phyloP scores from a whole-genome alignment of 2,797 vertebrate genomes.

The Muraenolepis orangiensis region DNA sequence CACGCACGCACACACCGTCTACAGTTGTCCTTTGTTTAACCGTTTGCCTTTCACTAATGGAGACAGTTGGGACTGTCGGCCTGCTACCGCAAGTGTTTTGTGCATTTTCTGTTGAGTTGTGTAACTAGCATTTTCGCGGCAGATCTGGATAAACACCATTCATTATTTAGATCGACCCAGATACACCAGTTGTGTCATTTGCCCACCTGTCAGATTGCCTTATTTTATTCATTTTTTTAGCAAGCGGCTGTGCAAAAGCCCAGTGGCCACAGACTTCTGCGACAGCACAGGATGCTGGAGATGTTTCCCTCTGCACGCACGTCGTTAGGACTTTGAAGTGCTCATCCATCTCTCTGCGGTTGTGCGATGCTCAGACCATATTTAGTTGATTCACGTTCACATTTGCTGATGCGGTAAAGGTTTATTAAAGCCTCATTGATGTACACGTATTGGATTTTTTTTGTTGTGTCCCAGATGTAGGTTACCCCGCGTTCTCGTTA shows the following conservation, averaged over 20 bases:
- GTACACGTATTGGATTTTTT: slow-evolving; percentile 19
- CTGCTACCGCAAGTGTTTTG: no score
- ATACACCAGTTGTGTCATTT: background rate
- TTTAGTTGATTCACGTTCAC: background rate
- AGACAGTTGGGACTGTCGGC: background rate
- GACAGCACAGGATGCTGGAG: no score
- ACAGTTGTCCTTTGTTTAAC: slow-evolving; percentile 31
- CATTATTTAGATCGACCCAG: slow-evolving; percentile 9
- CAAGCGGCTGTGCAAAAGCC: no score
- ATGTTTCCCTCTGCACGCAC: background rate
- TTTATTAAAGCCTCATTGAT: slow-evolving; percentile 21
- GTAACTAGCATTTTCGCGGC: slow-evolving; percentile 2
- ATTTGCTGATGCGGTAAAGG: background rate
- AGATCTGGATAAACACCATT: slow-evolving; percentile 22
- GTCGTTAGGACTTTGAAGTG: background rate
- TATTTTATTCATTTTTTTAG: no score
- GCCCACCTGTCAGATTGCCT: no score
- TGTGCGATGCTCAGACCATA: no score
- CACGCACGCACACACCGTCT: no score
- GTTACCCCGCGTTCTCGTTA: slow-evolving; percentile 60
- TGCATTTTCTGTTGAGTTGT: background rate
- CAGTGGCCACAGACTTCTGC: background rate
- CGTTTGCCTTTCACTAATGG: slow-evolving; percentile 25
- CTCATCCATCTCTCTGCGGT: background rate
- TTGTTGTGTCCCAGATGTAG: slow-evolving; percentile 31